A percentile compares a stretch with the other conserved stretches of the same genome.
phyloP scores from a whole-genome alignment of 2,113 vertebrate species.

The Brachypodius melanocephalos region DNA sequence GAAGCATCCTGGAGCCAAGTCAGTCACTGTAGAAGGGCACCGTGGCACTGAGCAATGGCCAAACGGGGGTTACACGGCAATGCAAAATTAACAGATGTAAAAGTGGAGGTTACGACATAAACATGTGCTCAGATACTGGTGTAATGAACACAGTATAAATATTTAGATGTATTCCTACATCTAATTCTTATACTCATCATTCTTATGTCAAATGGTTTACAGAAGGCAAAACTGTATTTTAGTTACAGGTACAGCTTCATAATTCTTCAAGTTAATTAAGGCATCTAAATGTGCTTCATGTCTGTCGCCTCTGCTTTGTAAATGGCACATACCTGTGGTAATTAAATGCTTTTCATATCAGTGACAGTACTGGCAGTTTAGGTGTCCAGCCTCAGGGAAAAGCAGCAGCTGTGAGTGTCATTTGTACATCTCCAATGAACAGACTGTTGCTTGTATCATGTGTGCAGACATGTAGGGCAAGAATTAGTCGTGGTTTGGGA shows the following conservation, averaged over 20 bases:
- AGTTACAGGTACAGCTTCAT: neutral
- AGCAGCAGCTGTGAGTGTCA: neutral
- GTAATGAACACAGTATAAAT: neutral
- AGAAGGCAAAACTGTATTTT: neutral
- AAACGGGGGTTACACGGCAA: neutral
- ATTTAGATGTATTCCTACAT: constrained; percentile 46
- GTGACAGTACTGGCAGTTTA: neutral
- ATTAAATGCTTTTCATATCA: neutral
- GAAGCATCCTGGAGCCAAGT: accelerated
- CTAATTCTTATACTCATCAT: constrained; percentile 10
- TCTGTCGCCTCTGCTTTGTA: neutral
- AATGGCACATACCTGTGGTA: neutral
- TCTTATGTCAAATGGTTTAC: constrained; percentile 45
- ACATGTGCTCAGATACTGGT: neutral
- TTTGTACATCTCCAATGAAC: accelerated
- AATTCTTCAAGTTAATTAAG: constrained; percentile 21
- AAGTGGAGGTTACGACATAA: constrained; percentile 1
- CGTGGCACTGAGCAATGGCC: accelerated
- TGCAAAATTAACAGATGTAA: neutral
- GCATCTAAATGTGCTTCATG: neutral
- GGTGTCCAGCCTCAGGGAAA: neutral
- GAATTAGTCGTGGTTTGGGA: accelerated
- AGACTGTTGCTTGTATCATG: accelerated
- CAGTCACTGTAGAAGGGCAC: neutral
- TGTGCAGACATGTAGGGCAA: neutral